Percentiles rank a stretch among this genome's conserved stretches.
Conservation (phyloP, 2,888 invertebrate species). For the Aphidoletes aphidimyza region DNA sequence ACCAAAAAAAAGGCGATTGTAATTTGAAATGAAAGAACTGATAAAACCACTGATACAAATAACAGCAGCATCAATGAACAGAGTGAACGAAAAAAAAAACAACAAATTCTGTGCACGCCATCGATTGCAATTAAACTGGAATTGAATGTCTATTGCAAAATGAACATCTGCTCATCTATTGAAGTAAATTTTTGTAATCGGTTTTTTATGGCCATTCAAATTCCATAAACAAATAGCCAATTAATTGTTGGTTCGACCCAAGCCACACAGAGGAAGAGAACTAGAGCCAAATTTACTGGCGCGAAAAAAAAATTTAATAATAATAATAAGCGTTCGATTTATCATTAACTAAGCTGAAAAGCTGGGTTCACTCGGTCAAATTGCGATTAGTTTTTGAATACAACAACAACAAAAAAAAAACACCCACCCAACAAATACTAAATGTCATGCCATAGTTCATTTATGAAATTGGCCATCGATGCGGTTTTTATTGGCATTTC, state of each 20-base stretch:
- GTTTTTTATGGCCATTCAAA: neutral
- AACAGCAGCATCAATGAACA: neutral
- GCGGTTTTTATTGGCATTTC: conserved; percentile 7
- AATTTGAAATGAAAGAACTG: conserved; percentile 6
- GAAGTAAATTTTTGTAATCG: neutral
- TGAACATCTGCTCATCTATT: conserved; percentile 17
- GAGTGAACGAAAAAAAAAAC: neutral
- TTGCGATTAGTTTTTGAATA: conserved; percentile 26
- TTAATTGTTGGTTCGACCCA: conserved; percentile 11
- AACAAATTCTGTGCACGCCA: neutral
- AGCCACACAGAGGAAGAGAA: too few species aligned
- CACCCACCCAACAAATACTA: neutral
- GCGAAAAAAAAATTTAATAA: too few species aligned
- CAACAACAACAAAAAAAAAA: neutral
- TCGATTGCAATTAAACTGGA: neutral
- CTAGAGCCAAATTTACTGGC: neutral
- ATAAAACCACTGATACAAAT: conserved; percentile 1
- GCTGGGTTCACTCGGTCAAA: conserved; percentile 23
- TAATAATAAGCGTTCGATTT: neutral
- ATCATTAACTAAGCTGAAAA: conserved; percentile 1
- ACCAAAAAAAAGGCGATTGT: conserved; percentile 9
- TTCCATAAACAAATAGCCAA: conserved; percentile 35
- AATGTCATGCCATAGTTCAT: conserved; percentile 16
- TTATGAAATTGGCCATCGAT: conserved; percentile 39
- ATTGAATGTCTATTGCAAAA: conserved; percentile 30